phyloP scores from a whole-genome alignment of 2,113 vertebrate species.

The Pimephales promelas region DNA sequence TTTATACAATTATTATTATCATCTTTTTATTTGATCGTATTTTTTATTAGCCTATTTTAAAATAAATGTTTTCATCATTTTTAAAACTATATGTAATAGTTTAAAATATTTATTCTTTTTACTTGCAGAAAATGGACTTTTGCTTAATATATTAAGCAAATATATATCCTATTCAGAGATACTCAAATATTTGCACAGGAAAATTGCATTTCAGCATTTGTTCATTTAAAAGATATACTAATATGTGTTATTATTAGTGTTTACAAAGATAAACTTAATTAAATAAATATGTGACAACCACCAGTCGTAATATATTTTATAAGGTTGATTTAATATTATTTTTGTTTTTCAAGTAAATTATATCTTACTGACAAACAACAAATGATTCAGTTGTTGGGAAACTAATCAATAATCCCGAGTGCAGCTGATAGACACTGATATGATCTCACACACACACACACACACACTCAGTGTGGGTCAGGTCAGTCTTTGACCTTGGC shows the following conservation, averaged over 20 bases:
- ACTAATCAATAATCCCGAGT: neutral
- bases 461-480: constrained; percentile 23
- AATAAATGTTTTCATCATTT: neutral
- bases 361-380: too few relatives aligned
- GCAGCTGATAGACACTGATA: neutral
- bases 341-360: too few relatives aligned
- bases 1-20: neutral
- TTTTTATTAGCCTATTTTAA: neutral
- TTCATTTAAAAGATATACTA: too few relatives aligned
- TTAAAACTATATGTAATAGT: too few relatives aligned
- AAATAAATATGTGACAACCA: too few relatives aligned
- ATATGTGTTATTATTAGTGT: too few relatives aligned
- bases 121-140: neutral
- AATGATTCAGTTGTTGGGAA: neutral
- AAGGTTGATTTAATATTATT: too few relatives aligned
- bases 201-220: too few relatives aligned
- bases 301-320: too few relatives aligned
- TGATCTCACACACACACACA: neutral
- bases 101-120: too few relatives aligned
- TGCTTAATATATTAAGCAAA: neutral
- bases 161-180: neutral
- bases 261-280: too few relatives aligned
- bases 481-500: constrained; percentile 66
- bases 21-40: neutral
- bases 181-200: neutral